These are phyloP conservation scores for Drosophila birchii DNA, from an alignment of 2,888 invertebrate species.

Conservation along the genomic window DNA sequence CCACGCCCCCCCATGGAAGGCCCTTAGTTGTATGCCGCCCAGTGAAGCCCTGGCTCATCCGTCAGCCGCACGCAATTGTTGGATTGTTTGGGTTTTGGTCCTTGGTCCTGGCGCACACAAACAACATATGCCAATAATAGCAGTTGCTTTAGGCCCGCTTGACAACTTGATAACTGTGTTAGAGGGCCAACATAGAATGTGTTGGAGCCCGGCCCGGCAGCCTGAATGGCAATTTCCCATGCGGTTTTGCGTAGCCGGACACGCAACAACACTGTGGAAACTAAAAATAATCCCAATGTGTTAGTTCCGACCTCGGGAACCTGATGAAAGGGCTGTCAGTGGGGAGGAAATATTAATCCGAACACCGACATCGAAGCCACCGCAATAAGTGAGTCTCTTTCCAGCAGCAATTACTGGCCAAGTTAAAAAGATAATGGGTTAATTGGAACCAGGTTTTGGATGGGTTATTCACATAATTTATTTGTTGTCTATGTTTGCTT, in stretches of 20 bases:
- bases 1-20: constrained; percentile 1
- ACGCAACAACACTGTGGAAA: constrained; percentile 21
- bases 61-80: constrained; percentile 41
- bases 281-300: constrained; percentile 29
- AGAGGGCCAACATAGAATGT: constrained; percentile 12
- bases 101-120: constrained; percentile 22
- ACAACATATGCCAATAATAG: constrained; percentile 50
- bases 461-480: neutral
- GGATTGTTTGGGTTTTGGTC: constrained; percentile 24
- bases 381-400: constrained; percentile 7
- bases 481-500: neutral
- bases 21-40: neutral
- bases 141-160: constrained; percentile 46
- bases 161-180: constrained; percentile 53
- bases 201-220: constrained; percentile 17
- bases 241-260: constrained; percentile 34
- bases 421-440: neutral
- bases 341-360: constrained; percentile 29
- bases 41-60: constrained; percentile 19
- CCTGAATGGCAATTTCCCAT: constrained; percentile 39
- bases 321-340: constrained; percentile 38
- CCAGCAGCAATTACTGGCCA: constrained; percentile 1
- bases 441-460: neutral
- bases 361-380: constrained; percentile 12
- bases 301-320: constrained; percentile 21